phyloP scores from a whole-genome alignment of 2,797 vertebrate species.

The Mionectes olivaceus region DNA sequence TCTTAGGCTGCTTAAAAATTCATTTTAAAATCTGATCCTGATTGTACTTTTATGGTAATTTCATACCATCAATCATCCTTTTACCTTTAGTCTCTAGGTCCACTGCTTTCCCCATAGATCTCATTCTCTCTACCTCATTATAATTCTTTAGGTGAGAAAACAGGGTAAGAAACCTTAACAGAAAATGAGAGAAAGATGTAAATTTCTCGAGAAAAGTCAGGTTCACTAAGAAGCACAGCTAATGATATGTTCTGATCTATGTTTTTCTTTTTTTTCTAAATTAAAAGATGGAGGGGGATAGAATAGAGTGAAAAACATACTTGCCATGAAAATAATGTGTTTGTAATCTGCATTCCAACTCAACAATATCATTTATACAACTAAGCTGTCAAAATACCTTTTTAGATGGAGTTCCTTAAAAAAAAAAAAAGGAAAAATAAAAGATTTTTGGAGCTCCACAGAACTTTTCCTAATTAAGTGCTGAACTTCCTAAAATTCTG shows the following conservation, averaged over 20 bases:
- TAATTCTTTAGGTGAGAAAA: slow-evolving; percentile 97
- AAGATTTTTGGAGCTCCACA: background rate
- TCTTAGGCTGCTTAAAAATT: slow-evolving; percentile 99
- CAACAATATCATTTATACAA: slow-evolving; percentile 24
- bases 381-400: slow-evolving; percentile 49
- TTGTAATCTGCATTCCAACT: slow-evolving; percentile 57
- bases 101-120: slow-evolving; percentile 93
- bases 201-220: slow-evolving; percentile 91
- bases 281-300: slow-evolving; percentile 72
- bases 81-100: slow-evolving; percentile 96
- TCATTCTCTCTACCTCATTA: slow-evolving; percentile 95
- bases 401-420: background rate
- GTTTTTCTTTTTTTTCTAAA: slow-evolving; percentile 44
- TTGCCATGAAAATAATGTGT: slow-evolving; percentile 71
- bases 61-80: slow-evolving; percentile 94
- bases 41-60: slow-evolving; percentile 99
- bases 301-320: slow-evolving; percentile 68
- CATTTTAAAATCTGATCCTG: slow-evolving; percentile 99
- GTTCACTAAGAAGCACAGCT: slow-evolving; percentile 80
- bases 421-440: slow-evolving; percentile 16
- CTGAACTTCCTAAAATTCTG: background rate
- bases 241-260: slow-evolving; percentile 92
- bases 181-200: slow-evolving; percentile 97
- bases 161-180: slow-evolving; percentile 83
- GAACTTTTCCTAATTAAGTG: slow-evolving; percentile 24